Evolutionary conservation across 2,113 vertebrate genomes (phyloP), one percentile per base, ranked within the genome.

Genomic region (Girardinichthys multiradiatus): DNA sequence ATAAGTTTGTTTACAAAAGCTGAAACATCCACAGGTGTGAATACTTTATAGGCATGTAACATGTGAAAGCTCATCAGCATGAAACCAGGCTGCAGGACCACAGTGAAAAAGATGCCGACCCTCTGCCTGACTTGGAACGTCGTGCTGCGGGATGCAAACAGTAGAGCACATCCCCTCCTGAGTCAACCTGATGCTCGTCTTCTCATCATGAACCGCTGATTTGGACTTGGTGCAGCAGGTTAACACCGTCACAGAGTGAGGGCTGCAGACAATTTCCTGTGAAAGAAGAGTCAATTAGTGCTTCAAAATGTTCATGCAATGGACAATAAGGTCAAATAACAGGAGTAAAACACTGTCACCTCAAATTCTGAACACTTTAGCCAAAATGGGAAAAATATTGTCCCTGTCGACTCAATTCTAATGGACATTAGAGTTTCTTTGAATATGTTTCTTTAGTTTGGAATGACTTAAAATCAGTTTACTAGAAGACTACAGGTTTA

Each of bases 241-340:
- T 87, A 96, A 90, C 87, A 95, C 95, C 75, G 89, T 86, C 85
- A 94, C 94, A 62, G 95, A 89, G 54, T 95, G 96, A 77, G 94
- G 94, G 26, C 88, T 89, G 92, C 94, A 95, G 29, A 95, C 89
- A 57, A 95, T 89, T 88, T 97, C 96, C 97, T 98, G 94, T 70
- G 13, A 71, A 72, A 4, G 11, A 19, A 74, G 15, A 72, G 30
- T 30, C 3, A 13, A 17, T 58, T 17, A 48, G 27, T 7, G 15
- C 64, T 21, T 45, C 17, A 21, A 5, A 59, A 29, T 10, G 54
- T 6, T 33, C 31, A 33, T 33, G 6, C 31, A 33, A 33, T 33
- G 31, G 6, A 6, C 31, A 33, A 33, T 33, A 33, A 33, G 3
- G 6, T 33, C 31, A 33, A 33, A 4, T 33, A 33, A 33, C 6